Percentiles rank a stretch among this genome's conserved stretches.
phyloP scores from a whole-genome alignment of 2,113 vertebrate genomes.

The Opisthocomus hoazin region DNA sequence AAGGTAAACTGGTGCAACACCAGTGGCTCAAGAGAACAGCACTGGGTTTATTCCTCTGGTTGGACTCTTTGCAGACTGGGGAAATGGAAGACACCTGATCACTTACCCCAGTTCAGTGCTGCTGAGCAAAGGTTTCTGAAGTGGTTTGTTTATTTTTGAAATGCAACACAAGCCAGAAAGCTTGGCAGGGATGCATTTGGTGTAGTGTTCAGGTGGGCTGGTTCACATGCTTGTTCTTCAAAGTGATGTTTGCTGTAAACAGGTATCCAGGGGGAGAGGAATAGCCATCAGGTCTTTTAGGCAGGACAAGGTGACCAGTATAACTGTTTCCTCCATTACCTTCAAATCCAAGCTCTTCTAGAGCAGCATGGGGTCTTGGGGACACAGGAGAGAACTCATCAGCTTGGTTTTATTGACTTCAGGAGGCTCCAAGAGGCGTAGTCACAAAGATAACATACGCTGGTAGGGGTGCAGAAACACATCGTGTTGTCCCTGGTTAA shows the following conservation, averaged over 20 bases:
- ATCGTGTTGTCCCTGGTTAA: accelerated
- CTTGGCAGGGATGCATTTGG: neutral
- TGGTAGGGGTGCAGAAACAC: neutral
- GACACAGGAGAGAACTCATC: neutral
- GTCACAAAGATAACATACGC: neutral
- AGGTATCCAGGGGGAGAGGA: neutral
- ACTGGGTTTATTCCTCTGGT: neutral
- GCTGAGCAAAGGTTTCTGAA: neutral
- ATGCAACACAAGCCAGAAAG: neutral
- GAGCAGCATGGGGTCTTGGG: neutral
- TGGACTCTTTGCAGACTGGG: neutral
- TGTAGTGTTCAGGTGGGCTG: neutral
- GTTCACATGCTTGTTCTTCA: neutral
- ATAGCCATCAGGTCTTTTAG: neutral
- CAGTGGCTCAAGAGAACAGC: neutral
- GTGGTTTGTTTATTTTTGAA: neutral
- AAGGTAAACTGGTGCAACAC: neutral
- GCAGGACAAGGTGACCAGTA: neutral
- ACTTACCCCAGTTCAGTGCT: neutral
- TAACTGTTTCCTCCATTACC: neutral
- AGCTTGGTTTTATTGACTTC: neutral
- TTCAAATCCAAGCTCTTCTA: neutral
- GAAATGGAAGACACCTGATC: neutral
- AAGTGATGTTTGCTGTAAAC: neutral
- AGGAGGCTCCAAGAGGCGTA: neutral